Conservation (phyloP, 2,797 vertebrate genomes). For the Paramormyrops hopkinsi region DNA sequence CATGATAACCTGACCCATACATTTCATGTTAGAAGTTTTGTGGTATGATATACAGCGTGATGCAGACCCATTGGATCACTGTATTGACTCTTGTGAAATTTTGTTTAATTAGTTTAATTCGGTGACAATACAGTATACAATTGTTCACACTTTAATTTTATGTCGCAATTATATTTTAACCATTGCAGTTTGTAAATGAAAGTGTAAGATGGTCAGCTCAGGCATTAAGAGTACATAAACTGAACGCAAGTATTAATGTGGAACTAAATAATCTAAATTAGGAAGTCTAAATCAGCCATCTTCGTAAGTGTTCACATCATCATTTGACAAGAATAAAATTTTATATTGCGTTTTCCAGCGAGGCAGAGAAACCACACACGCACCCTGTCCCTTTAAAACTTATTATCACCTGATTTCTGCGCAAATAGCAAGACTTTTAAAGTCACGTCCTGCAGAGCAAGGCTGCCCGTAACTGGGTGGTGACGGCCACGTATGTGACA, state of each 20-base stretch:
- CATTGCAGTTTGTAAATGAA: background rate
- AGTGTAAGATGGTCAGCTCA: background rate
- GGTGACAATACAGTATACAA: background rate
- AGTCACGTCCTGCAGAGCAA: constrained; percentile 33
- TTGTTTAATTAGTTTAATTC: background rate
- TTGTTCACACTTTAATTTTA: background rate
- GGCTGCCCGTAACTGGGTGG: background rate
- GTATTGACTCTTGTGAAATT: background rate
- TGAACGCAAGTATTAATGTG: background rate
- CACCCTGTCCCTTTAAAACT: constrained; percentile 17
- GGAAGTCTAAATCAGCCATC: background rate
- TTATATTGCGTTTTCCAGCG: background rate
- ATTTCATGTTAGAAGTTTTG: background rate
- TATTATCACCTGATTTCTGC: constrained; percentile 37
- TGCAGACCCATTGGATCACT: background rate
- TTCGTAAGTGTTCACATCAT: background rate
- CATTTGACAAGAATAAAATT: background rate
- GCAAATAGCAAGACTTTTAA: constrained; percentile 29
- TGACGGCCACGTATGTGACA: constrained; percentile 29
- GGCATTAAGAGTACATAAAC: background rate
- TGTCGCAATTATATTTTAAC: background rate
- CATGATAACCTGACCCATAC: background rate
- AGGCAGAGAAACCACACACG: background rate
- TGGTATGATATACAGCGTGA: background rate
- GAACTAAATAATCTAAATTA: background rate